phyloP scores from a whole-genome alignment of 1,140 invertebrate genomes.

The Drosophila dunni region DNA sequence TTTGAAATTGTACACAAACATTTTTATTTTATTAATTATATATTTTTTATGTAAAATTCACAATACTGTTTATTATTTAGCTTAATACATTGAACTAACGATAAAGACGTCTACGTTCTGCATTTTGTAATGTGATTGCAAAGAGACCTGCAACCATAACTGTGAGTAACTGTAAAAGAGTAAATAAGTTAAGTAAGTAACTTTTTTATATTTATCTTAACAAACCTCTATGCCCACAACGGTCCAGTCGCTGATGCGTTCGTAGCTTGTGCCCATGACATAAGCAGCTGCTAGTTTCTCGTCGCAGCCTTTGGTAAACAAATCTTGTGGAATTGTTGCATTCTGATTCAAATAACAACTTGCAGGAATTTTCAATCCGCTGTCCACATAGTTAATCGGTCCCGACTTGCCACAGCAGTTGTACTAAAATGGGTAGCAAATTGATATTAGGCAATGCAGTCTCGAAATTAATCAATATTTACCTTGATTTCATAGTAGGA shows the following conservation, averaged over 20 bases:
- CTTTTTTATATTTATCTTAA: neutral
- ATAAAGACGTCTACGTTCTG: constrained; percentile 60
- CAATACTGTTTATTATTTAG: constrained; percentile 49
- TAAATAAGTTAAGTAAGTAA: neutral
- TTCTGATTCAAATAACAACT: constrained; percentile 77
- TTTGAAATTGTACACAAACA: neutral
- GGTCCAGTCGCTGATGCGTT: constrained; percentile 72
- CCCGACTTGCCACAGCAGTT: constrained; percentile 75
- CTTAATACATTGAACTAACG: constrained; percentile 5
- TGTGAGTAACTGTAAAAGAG: constrained; percentile 50
- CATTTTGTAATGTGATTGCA: constrained; percentile 75
- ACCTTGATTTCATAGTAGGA: constrained; percentile 77
- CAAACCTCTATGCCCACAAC: constrained; percentile 74
- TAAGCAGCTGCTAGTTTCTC: constrained; percentile 50
- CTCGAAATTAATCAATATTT: neutral
- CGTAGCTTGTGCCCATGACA: constrained; percentile 61
- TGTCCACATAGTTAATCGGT: constrained; percentile 59
- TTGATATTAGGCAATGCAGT: neutral
- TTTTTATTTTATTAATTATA: neutral
- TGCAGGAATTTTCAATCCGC: constrained; percentile 54
- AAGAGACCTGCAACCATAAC: constrained; percentile 65
- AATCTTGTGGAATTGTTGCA: constrained; percentile 49
- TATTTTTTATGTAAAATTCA: constrained; percentile 34
- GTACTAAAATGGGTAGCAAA: constrained; percentile 50
- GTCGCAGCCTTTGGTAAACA: constrained; percentile 62